A percentile compares a stretch with the other conserved stretches of the same genome.
These are phyloP conservation scores for Cynoglossus semilaevis DNA, from an alignment of 2,113 vertebrate genomes.

Conservation along the genomic window DNA sequence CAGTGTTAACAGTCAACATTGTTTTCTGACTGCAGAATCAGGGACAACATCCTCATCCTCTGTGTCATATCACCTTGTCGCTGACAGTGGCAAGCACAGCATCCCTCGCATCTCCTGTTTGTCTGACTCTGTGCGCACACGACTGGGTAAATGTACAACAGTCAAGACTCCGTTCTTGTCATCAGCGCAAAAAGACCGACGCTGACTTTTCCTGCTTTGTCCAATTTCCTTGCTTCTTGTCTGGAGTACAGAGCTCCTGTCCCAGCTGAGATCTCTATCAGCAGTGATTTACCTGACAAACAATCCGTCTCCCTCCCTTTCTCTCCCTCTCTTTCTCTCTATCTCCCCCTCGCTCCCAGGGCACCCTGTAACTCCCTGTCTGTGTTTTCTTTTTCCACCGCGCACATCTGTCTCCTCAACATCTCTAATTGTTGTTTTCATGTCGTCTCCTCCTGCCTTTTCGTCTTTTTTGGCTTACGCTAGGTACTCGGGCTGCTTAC, in stretches of 20 bases:
- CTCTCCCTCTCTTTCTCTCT: conserved; percentile 5
- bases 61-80: not conserved
- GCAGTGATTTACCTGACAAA: conserved; percentile 66
- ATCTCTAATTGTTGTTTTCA: conserved; percentile 15
- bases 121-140: not conserved
- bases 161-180: conserved; percentile 24
- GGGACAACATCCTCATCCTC: too few species aligned
- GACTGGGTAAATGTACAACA: conserved; percentile 31
- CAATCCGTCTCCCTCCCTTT: conserved; percentile 35
- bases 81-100: conserved; percentile 44
- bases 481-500: not conserved
- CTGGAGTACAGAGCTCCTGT: conserved; percentile 38
- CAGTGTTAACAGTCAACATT: too few species aligned
- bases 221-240: conserved; percentile 59
- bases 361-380: not conserved
- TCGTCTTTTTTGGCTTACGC: not conserved
- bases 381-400: not conserved
- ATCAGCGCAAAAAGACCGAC: conserved; percentile 42
- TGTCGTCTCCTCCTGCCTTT: conserved; percentile 16
- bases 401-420: conserved; percentile 8
- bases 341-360: conserved; percentile 25
- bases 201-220: conserved; percentile 38
- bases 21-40: too few species aligned
- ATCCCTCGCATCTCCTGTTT: conserved; percentile 15
- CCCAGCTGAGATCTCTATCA: conserved; percentile 66